Percentiles rank a stretch among this genome's conserved stretches.
These are phyloP conservation scores for Malacosoma neustria DNA, from an alignment of 2,888 invertebrate genomes.

Conservation along the genomic window DNA sequence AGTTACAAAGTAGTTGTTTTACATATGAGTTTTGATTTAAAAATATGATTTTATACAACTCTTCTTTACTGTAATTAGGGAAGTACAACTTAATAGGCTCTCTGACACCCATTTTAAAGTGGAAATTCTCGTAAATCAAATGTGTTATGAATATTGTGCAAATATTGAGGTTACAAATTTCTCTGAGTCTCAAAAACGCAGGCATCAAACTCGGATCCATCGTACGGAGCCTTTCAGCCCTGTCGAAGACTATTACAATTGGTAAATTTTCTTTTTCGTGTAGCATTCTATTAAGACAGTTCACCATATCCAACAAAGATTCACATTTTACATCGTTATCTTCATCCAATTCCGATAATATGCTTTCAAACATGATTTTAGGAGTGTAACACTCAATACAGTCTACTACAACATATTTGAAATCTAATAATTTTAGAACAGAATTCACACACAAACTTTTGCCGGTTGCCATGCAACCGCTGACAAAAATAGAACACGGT, in stretches of 20 bases:
- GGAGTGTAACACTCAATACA: constrained; percentile 88
- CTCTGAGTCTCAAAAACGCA: constrained; percentile 81
- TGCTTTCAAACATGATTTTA: constrained; percentile 84
- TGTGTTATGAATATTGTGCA: constrained; percentile 86
- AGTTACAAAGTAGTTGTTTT: constrained; percentile 33
- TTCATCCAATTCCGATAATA: constrained; percentile 76
- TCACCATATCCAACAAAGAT: constrained; percentile 79
- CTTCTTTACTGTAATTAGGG: constrained; percentile 86
- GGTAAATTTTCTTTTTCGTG: constrained; percentile 41
- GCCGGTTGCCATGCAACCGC: constrained; percentile 89
- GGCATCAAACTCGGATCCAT: constrained; percentile 84
- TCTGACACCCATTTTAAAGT: constrained; percentile 78
- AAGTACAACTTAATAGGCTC: constrained; percentile 85
- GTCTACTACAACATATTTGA: constrained; percentile 80
- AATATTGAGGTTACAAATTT: constrained; percentile 81
- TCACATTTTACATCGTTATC: constrained; percentile 75
- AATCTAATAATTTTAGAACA: constrained; percentile 72
- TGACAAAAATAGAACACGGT: constrained; percentile 82
- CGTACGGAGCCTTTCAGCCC: constrained; percentile 84
- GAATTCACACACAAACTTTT: constrained; percentile 82
- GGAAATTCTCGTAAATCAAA: constrained; percentile 87
- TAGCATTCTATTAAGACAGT: constrained; percentile 49
- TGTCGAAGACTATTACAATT: constrained; percentile 83
- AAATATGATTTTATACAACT: constrained; percentile 70
- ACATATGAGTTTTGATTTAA: constrained; percentile 45